These are phyloP conservation scores for Drosophila bocqueti DNA, from an alignment of 1,140 invertebrate species.

Conservation along the genomic window DNA sequence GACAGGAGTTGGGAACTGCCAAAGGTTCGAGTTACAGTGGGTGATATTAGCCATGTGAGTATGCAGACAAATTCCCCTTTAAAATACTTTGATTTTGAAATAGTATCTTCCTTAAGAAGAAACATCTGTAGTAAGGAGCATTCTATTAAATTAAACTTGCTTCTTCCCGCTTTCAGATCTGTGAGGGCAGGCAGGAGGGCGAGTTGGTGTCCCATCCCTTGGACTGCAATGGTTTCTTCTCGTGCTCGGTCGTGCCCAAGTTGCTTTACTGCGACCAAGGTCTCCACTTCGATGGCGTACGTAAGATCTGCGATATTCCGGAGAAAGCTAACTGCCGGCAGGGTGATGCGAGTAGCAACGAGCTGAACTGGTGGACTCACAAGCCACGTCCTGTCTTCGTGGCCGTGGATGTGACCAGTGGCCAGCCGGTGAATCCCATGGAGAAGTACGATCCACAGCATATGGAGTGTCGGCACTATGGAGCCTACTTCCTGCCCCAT, in stretches of 20 bases:
- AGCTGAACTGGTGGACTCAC: conserved; percentile 49
- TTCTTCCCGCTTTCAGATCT: conserved; percentile 67
- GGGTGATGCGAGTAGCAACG: conserved; percentile 8
- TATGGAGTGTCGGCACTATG: conserved; percentile 72
- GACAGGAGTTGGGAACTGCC: conserved; percentile 24
- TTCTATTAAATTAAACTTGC: too few species aligned
- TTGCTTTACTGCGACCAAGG: conserved; percentile 58
- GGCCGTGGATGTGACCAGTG: conserved; percentile 67
- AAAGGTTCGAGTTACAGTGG: conserved; percentile 27
- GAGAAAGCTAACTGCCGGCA: conserved; percentile 49
- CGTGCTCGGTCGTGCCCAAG: conserved; percentile 46
- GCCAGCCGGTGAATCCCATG: conserved; percentile 62
- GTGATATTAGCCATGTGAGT: conserved; percentile 64
- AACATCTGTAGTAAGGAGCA: too few species aligned
- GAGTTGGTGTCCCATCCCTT: conserved; percentile 59
- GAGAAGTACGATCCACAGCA: conserved; percentile 68
- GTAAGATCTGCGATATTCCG: conserved; percentile 52
- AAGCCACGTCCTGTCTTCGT: conserved; percentile 59
- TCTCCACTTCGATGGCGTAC: conserved; percentile 52
- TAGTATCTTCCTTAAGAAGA: too few species aligned
- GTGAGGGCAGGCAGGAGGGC: conserved; percentile 35
- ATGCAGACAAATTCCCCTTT: not conserved
- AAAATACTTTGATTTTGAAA: not conserved
- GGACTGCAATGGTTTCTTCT: conserved; percentile 70
- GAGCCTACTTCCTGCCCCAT: conserved; percentile 80